These are phyloP conservation scores for Lepidurus packardi DNA, from an alignment of 1,140 invertebrate genomes.

Conservation along the genomic window DNA sequence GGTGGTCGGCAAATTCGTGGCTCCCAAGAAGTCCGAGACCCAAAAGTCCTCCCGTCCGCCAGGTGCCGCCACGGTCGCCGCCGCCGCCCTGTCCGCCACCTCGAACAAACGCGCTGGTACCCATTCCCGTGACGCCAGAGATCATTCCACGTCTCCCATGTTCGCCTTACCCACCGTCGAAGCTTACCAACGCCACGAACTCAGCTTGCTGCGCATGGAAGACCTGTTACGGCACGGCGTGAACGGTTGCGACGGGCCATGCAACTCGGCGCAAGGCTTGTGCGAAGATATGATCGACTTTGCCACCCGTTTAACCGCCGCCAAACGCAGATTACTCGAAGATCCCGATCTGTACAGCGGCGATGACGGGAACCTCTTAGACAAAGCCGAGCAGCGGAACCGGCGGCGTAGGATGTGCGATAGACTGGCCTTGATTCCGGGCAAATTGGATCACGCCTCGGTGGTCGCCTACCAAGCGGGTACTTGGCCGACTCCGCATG, in stretches of 20 bases:
- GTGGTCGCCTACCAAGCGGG: conserved; percentile 75
- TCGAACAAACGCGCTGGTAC: not conserved
- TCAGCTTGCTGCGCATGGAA: conserved; percentile 71
- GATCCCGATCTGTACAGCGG: conserved; percentile 71
- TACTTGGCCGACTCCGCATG: conserved; percentile 24
- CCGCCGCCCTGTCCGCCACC: not conserved
- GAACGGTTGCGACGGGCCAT: conserved; percentile 51
- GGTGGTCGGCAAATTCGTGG: conserved; percentile 86
- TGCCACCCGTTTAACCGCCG: conserved; percentile 54
- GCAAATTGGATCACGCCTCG: conserved; percentile 88
- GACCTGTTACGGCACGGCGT: conserved; percentile 71
- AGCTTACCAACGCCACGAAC: conserved; percentile 71
- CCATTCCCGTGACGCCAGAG: conserved; percentile 17
- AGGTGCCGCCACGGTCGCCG: not conserved
- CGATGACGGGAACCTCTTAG: conserved; percentile 44
- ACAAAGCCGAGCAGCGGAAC: conserved; percentile 57
- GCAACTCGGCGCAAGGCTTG: conserved; percentile 55
- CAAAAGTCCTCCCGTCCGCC: conserved; percentile 34
- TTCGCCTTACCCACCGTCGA: conserved; percentile 63
- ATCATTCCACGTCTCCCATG: conserved; percentile 38
- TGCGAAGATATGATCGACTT: conserved; percentile 73
- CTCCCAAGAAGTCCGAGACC: conserved; percentile 47
- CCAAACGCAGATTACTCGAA: conserved; percentile 70
- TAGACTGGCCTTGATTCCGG: conserved; percentile 69
- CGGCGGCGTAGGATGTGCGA: conserved; percentile 63